Percentiles rank a stretch among this genome's conserved stretches.
phyloP scores from a whole-genome alignment of 2,113 vertebrate species.

The Hylia prasina region DNA sequence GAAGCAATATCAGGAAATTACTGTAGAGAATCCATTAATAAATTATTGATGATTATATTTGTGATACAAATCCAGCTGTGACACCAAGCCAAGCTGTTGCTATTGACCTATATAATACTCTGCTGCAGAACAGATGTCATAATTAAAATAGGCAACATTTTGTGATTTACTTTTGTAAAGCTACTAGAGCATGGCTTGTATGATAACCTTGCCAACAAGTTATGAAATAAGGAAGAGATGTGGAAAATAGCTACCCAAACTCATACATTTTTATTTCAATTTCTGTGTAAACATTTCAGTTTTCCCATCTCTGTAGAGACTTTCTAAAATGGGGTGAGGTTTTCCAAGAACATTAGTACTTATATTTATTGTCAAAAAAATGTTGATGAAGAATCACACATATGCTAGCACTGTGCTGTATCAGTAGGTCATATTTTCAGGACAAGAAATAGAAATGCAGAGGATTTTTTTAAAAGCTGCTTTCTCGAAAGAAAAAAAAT shows the following conservation, averaged over 20 bases:
- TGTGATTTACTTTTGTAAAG: background rate
- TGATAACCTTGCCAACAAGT: background rate
- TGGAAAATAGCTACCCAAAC: slow-evolving; percentile 3
- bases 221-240: background rate
- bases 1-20: background rate
- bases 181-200: background rate
- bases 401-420: background rate
- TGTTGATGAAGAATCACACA: background rate
- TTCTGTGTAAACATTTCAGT: background rate
- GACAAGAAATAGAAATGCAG: background rate
- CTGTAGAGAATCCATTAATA: background rate
- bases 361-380: slow-evolving; percentile 1
- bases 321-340: background rate
- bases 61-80: background rate
- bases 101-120: background rate
- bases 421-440: background rate
- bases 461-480: background rate
- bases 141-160: background rate
- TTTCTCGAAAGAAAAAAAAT: background rate
- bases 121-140: background rate
- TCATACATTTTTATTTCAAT: background rate
- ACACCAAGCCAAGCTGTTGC: background rate
- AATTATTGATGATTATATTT: background rate
- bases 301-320: background rate
- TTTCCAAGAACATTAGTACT: background rate